phyloP scores from a whole-genome alignment of 2,888 invertebrate species.

The Protodeltote pygarga region DNA sequence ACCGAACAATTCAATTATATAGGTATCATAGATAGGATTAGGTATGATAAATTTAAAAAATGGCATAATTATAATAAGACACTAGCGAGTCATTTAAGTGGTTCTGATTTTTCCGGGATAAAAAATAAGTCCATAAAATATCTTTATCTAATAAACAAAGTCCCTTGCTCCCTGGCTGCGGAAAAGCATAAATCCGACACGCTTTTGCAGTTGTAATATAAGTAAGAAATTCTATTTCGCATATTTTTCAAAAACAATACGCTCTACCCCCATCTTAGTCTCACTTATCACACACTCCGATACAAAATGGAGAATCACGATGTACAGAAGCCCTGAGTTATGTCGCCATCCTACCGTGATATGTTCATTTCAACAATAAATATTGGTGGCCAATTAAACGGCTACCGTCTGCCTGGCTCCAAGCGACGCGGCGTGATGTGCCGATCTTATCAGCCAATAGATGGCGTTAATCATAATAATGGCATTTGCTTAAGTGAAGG shows the following conservation, averaged over 20 bases:
- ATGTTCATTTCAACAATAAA: slow-evolving; percentile 86
- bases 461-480: slow-evolving; percentile 50
- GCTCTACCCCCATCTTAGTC: slow-evolving; percentile 54
- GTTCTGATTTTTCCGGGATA: too few relatives aligned
- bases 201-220: too few relatives aligned
- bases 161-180: too few relatives aligned
- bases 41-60: too few relatives aligned
- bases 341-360: slow-evolving; percentile 77
- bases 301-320: slow-evolving; percentile 85
- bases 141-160: too few relatives aligned
- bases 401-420: slow-evolving; percentile 51
- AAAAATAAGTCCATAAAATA: too few relatives aligned
- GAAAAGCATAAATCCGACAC: too few relatives aligned
- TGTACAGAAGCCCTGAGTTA: slow-evolving; percentile 82
- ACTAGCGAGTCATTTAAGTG: too few relatives aligned
- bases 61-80: too few relatives aligned
- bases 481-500: slow-evolving; percentile 23
- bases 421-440: slow-evolving; percentile 33
- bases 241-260: slow-evolving; percentile 19
- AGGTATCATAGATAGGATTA: too few relatives aligned
- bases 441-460: slow-evolving; percentile 42
- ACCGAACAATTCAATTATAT: too few relatives aligned
- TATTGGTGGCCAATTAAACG: slow-evolving; percentile 83
- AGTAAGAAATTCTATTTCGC: too few relatives aligned
- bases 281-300: slow-evolving; percentile 81